These are phyloP conservation scores for Calosoma granatense DNA, from an alignment of 1,140 invertebrate genomes.

Conservation along the genomic window DNA sequence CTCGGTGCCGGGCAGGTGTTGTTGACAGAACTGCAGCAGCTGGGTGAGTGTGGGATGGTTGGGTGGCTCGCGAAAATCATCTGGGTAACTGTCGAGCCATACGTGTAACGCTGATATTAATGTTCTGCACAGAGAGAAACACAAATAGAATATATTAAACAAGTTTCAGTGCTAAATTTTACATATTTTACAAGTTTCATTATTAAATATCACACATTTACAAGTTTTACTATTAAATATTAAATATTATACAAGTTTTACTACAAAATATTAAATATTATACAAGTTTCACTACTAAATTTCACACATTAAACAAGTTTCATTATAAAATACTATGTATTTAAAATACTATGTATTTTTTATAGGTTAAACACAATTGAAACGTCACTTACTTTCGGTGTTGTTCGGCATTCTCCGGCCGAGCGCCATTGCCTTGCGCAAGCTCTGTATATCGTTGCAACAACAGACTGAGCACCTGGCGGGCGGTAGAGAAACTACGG, in stretches of 20 bases:
- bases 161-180: background rate
- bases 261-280: too few relatives aligned
- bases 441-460: constrained; percentile 67
- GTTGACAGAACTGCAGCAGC: constrained; percentile 74
- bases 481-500: constrained; percentile 68
- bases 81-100: constrained; percentile 93
- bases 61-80: constrained; percentile 90
- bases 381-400: constrained; percentile 54
- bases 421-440: constrained; percentile 36
- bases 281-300: too few relatives aligned
- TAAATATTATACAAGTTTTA: too few relatives aligned
- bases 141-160: background rate
- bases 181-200: background rate
- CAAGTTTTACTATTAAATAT: too few relatives aligned
- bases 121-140: constrained; percentile 47
- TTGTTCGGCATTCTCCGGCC: constrained; percentile 49
- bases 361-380: too few relatives aligned
- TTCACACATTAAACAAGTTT: too few relatives aligned
- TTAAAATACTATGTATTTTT: too few relatives aligned
- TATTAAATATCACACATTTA: background rate
- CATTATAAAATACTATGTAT: background rate
- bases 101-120: constrained; percentile 82
- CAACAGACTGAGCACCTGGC: constrained; percentile 71
- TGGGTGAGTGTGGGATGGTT: constrained; percentile 68
- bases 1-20: constrained; percentile 68